Base-by-base conservation (phyloP, 2,888 invertebrate genomes). In the Terebella lapidaria region DNA sequence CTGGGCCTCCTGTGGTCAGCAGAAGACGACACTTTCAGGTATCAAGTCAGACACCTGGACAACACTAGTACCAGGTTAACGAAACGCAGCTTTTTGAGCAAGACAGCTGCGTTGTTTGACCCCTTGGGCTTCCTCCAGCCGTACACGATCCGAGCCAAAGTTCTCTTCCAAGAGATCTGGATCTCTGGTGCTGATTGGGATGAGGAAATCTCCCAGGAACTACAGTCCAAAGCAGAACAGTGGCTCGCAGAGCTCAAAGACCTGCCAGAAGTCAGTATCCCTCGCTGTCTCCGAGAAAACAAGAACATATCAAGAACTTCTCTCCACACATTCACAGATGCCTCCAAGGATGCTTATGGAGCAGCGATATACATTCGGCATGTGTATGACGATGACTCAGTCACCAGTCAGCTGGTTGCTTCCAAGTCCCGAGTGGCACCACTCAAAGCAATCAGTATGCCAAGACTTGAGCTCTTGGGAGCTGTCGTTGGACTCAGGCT, bases 131-230 rank as follows among this genome's bases (percentile, higher is more conserved):
- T 74, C 51, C 22, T 73, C 1, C 57, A 63, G 18, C 71, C 69
- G 2, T 61, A 67, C 15, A 57, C 61, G 1, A 59, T 76, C 0
- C 59, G 63, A 18, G 67, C 62, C 1, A 74, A 74, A 42, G 59
- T 73, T 2, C 52, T 74, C 10, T 46, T 73, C 3, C 74, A 74
- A 59, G 55, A 69, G 27, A 58, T 72, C 4, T 74, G 74, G 73
- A 55, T 60, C 28, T 25, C 42, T 2, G 64, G 64, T 15, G 25
- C 69, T 15, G 68, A 67, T 2, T 74, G 73, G 72, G 73, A 73
- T 60, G 71, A 72, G n/a, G 61, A 61, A 29, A 25, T 72, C 1
- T 30, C 18, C 15, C 42, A 53, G 1, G 27, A 27, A 3, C 20
- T 59, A 5, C 42, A 26, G 10, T 27, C 25, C 18, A 60, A 60